Conservation (phyloP, 2,797 vertebrate species). For the Myotis daubentonii region DNA sequence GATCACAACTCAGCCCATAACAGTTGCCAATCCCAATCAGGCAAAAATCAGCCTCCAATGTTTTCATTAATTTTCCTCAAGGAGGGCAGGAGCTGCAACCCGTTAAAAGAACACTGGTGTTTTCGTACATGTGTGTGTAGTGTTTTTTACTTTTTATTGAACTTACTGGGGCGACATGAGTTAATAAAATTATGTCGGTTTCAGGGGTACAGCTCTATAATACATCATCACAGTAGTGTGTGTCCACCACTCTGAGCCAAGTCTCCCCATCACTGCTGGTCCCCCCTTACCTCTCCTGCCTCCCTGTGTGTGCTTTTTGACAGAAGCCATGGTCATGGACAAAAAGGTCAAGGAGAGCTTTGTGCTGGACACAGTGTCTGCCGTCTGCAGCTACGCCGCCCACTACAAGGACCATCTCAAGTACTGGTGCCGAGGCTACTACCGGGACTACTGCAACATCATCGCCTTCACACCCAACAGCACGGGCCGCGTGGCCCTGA, state of each 20-base stretch:
- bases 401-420: conserved; percentile 66
- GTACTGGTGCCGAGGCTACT: conserved; percentile 73
- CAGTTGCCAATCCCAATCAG: not conserved
- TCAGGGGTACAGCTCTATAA: not conserved
- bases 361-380: conserved; percentile 51
- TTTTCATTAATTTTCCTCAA: not conserved
- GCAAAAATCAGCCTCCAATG: not conserved
- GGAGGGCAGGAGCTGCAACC: not conserved
- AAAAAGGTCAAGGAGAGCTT: conserved; percentile 65
- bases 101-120: not conserved
- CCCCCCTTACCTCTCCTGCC: not conserved
- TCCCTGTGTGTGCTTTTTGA: not conserved
- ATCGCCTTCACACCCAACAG: conserved; percentile 37
- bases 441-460: conserved; percentile 42
- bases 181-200: not conserved
- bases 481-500: conserved; percentile 4
- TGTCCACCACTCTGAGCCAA: not conserved
- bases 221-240: not conserved
- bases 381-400: conserved; percentile 29
- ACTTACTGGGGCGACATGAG: not conserved
- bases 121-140: too few relatives aligned
- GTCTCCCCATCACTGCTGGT: not conserved
- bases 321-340: conserved; percentile 71
- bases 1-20: not conserved
- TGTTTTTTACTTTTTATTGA: not conserved